Conservation (phyloP, 2,113 vertebrate species). For the Gallinago media region DNA sequence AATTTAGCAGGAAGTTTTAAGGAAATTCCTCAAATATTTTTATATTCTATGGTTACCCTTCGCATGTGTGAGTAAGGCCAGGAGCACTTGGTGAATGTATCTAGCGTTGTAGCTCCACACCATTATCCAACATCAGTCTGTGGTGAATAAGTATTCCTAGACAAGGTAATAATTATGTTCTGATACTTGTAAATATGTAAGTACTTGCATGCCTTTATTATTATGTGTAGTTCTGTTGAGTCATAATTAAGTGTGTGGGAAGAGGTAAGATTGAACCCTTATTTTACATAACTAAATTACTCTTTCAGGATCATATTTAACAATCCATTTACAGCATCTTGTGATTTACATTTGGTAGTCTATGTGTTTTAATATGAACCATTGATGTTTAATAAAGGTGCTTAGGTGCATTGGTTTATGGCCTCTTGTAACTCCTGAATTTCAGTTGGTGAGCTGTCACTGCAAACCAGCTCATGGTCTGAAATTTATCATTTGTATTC, state of each 20-base stretch:
- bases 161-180: slow-evolving; percentile 30
- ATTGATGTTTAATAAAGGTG: background rate
- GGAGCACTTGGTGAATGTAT: background rate
- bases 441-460: background rate
- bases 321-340: background rate
- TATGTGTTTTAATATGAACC: background rate
- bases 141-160: slow-evolving; percentile 20
- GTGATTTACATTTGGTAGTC: background rate
- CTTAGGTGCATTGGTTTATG: background rate
- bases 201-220: slow-evolving; percentile 15
- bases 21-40: background rate
- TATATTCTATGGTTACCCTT: background rate
- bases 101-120: background rate
- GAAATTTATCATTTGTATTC: background rate
- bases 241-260: slow-evolving; percentile 13
- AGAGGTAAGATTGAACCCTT: background rate
- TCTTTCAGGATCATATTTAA: background rate
- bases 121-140: background rate
- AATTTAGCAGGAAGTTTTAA: background rate
- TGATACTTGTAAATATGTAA: slow-evolving; percentile 31
- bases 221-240: slow-evolving; percentile 3
- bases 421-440: background rate
- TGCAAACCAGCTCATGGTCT: background rate
- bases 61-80: background rate
- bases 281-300: background rate